A percentile compares a stretch with the other conserved stretches of the same genome.
These are phyloP conservation scores for Drosophila arizonae DNA, from an alignment of 1,140 invertebrate genomes.

Conservation along the genomic window DNA sequence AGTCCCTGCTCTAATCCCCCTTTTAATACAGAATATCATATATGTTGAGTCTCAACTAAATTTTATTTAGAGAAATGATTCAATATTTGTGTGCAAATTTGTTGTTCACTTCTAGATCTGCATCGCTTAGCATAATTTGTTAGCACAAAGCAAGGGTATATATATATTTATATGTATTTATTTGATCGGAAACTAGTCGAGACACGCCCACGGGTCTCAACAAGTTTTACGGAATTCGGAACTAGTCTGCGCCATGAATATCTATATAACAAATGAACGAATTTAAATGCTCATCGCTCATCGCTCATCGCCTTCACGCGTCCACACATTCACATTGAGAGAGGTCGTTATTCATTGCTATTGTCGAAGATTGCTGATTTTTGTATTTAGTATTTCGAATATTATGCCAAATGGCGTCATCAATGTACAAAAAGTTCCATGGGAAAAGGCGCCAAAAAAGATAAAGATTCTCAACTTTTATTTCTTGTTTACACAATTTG, in stretches of 20 bases:
- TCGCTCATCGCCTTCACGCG: conserved; percentile 44
- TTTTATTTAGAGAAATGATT: no score
- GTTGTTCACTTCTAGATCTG: no score
- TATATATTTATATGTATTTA: background rate
- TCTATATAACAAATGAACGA: no score
- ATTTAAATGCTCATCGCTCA: conserved; percentile 20
- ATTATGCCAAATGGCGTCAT: conserved; percentile 55
- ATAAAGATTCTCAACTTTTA: conserved; percentile 9
- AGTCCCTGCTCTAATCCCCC: no score
- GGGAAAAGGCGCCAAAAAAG: conserved; percentile 27
- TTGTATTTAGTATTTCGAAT: conserved; percentile 29
- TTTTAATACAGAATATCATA: no score
- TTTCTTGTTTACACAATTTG: conserved; percentile 29
- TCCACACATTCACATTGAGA: conserved; percentile 37
- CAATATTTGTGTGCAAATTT: no score
- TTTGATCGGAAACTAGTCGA: background rate
- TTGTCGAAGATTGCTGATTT: conserved; percentile 45
- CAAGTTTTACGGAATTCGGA: conserved; percentile 34
- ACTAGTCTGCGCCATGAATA: conserved; percentile 28
- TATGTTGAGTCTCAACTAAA: no score
- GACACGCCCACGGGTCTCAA: conserved; percentile 12
- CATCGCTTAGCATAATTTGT: no score
- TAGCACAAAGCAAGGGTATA: background rate
- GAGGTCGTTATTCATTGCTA: conserved; percentile 54
- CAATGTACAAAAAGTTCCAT: conserved; percentile 38